These are phyloP conservation scores for Augiades crinisus DNA, from an alignment of 2,888 invertebrate genomes.

Conservation along the genomic window DNA sequence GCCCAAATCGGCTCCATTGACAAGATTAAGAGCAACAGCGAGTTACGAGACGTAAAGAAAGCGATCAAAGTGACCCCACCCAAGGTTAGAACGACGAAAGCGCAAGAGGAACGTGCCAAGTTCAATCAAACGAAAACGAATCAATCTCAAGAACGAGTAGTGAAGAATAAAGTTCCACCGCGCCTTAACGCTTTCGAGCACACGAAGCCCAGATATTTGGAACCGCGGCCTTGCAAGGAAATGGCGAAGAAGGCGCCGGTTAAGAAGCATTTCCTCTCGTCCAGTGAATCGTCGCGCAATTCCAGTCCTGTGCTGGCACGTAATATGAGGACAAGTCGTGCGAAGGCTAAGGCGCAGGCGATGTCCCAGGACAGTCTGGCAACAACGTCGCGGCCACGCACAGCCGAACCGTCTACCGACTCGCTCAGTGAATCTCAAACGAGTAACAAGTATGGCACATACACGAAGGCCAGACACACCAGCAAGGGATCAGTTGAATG, in stretches of 20 bases:
- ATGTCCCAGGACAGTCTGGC: constrained; percentile 77
- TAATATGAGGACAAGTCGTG: constrained; percentile 48
- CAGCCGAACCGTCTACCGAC: constrained; percentile 74
- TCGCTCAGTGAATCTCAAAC: constrained; percentile 64
- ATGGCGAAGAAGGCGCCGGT: constrained; percentile 42
- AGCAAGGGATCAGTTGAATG: constrained; percentile 51
- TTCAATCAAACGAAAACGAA: constrained; percentile 58
- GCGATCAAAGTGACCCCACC: constrained; percentile 39
- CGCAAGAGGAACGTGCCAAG: constrained; percentile 66
- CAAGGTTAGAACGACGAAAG: constrained; percentile 63
- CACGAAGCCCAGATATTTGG: constrained; percentile 83
- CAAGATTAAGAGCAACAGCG: constrained; percentile 38
- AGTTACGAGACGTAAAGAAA: constrained; percentile 42
- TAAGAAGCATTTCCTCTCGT: constrained; percentile 73
- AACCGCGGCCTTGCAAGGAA: constrained; percentile 65
- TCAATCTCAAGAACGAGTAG: constrained; percentile 43
- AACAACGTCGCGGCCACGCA: constrained; percentile 62
- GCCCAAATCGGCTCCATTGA: constrained; percentile 36
- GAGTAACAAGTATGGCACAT: constrained; percentile 65
- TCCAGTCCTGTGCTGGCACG: constrained; percentile 83
- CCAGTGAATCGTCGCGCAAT: constrained; percentile 85
- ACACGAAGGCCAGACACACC: constrained; percentile 56
- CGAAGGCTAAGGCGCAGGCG: constrained; percentile 53
- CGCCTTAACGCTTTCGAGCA: constrained; percentile 51
- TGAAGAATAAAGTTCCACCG: constrained; percentile 31